Percentiles rank a stretch among this genome's conserved stretches.
Conservation (phyloP, 92 coral and sea anemone genomes). For the Plumapathes pennacea region DNA sequence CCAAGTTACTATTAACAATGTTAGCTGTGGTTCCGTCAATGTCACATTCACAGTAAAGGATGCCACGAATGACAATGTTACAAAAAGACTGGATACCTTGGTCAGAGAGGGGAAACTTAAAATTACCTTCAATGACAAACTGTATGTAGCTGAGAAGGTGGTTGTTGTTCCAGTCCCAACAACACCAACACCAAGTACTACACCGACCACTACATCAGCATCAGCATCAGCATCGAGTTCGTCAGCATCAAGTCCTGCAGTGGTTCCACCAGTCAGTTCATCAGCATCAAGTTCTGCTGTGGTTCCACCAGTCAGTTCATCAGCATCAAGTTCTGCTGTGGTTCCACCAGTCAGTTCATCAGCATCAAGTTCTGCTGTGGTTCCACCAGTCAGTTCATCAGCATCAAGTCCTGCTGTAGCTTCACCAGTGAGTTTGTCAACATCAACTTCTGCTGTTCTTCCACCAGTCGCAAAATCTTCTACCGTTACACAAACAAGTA, state of each 20-base stretch:
- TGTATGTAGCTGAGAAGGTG: conserved; percentile 25
- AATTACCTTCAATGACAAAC: conserved; percentile 19
- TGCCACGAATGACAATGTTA: conserved; percentile 33
- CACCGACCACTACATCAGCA: conserved; percentile 1
- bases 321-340: no score
- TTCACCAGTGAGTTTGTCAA: not conserved
- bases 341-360: not conserved
- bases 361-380: not conserved
- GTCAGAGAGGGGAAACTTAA: conserved; percentile 15
- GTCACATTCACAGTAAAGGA: conserved; percentile 49
- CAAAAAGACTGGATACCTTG: conserved; percentile 10
- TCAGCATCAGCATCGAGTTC: no score
- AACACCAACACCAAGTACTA: not conserved
- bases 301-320: not conserved
- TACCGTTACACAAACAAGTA: not conserved
- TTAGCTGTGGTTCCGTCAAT: conserved; percentile 60
- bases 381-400: not conserved
- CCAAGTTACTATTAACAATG: conserved; percentile 12
- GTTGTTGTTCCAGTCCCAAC: conserved; percentile 7
- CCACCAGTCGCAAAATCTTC: not conserved
- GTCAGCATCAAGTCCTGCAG: no score
- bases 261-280: no score
- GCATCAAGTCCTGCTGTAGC: not conserved
- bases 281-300: conserved; percentile 1
- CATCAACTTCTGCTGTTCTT: not conserved